Conservation (phyloP, 2,888 invertebrate species). For the Exephanes ischioxanthus region DNA sequence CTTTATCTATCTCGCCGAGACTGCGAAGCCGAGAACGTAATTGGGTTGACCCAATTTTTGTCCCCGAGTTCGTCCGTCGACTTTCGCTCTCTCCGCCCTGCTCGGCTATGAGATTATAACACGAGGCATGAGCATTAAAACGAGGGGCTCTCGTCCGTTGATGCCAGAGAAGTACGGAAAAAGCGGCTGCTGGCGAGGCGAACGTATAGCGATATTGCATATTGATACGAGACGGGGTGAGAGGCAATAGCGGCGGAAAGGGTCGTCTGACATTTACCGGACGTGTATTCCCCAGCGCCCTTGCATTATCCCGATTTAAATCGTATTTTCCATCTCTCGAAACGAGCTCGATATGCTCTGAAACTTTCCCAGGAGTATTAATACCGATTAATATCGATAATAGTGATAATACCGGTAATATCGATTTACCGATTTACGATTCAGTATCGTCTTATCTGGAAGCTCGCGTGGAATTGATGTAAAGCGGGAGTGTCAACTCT, state of each 20-base stretch:
- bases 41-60: constrained; percentile 74
- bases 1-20: constrained; percentile 47
- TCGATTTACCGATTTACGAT: neutral
- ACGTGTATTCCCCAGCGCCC: constrained; percentile 6
- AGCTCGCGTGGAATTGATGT: neutral
- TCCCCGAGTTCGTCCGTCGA: constrained; percentile 66
- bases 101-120: constrained; percentile 65
- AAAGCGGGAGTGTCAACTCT: neutral
- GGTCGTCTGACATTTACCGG: constrained; percentile 18
- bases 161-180: neutral
- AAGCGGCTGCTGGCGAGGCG: constrained; percentile 11
- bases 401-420: neutral
- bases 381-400: constrained; percentile 27
- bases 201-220: constrained; percentile 44
- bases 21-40: constrained; percentile 70
- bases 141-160: constrained; percentile 55
- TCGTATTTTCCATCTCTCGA: constrained; percentile 21
- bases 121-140: constrained; percentile 71
- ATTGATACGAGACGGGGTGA: constrained; percentile 38
- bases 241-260: constrained; percentile 6
- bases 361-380: constrained; percentile 9
- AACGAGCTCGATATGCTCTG: constrained; percentile 19
- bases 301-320: constrained; percentile 25
- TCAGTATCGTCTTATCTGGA: neutral
- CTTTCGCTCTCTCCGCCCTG: constrained; percentile 32